Evolutionary conservation across 2,888 invertebrate species (phyloP).

Genomic region (Macaria notata): DNA sequence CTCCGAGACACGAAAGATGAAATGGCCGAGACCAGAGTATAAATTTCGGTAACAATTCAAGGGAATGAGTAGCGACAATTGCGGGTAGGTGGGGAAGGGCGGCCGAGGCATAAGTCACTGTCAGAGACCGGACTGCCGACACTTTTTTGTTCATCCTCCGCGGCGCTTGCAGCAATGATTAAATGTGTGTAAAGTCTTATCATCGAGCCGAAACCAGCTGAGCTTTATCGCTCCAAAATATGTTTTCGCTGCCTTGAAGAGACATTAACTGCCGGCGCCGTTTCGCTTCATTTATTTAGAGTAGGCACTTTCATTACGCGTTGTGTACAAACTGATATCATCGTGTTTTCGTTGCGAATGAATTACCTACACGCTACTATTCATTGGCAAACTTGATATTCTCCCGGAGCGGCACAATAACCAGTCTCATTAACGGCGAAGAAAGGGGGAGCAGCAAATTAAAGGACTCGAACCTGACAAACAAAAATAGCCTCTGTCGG

Average conservation of each 20-base stretch:
- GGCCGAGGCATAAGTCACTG: slow-evolving; percentile 74
- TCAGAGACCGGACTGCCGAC: slow-evolving; percentile 59
- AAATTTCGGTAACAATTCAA: slow-evolving; percentile 56
- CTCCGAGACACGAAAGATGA: slow-evolving; percentile 28
- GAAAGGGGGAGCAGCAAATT: slow-evolving; percentile 5
- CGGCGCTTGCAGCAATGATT: slow-evolving; percentile 58
- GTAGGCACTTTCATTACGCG: slow-evolving; percentile 6
- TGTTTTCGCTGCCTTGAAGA: slow-evolving; percentile 7
- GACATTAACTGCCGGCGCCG: slow-evolving; percentile 10
- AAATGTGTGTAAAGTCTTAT: slow-evolving; percentile 41
- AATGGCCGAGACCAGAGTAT: slow-evolving; percentile 38
- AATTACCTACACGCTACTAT: not conserved
- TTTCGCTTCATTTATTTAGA: slow-evolving; percentile 16
- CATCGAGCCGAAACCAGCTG: slow-evolving; percentile 21
- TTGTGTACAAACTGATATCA: slow-evolving; percentile 2
- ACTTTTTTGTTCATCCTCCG: slow-evolving; percentile 62
- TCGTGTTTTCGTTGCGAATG: not conserved
- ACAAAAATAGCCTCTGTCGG: slow-evolving; percentile 7
- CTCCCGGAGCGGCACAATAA: too few relatives aligned
- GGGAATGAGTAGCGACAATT: slow-evolving; percentile 64
- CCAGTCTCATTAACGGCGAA: not conserved
- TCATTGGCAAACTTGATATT: too few relatives aligned
- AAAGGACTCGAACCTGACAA: slow-evolving; percentile 3
- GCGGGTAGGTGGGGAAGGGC: slow-evolving; percentile 60
- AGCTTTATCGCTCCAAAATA: slow-evolving; percentile 21